These are phyloP conservation scores for Acrocyrtus sp. DNA, from an alignment of 2,888 invertebrate genomes.

Conservation along the genomic window DNA sequence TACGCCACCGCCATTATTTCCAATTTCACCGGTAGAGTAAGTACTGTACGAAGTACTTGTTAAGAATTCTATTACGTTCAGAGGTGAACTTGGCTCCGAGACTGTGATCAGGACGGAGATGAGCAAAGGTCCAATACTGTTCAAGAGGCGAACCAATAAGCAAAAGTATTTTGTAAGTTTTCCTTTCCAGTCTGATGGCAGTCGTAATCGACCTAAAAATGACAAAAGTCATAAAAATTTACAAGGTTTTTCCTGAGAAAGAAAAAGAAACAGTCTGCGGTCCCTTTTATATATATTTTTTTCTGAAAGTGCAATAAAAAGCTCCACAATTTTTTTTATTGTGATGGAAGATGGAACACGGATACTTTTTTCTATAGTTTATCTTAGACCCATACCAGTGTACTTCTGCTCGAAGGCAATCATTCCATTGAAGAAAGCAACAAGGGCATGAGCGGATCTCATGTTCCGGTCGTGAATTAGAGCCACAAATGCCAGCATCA, in stretches of 20 bases:
- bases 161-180: slow-evolving; percentile 38
- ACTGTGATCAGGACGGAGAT: slow-evolving; percentile 29
- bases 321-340: too few species aligned
- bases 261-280: background rate
- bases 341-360: too few species aligned
- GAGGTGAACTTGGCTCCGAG: slow-evolving; percentile 22
- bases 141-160: slow-evolving; percentile 27
- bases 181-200: slow-evolving; percentile 40
- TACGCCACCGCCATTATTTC: slow-evolving; percentile 2
- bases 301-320: too few species aligned
- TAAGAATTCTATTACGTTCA: slow-evolving; percentile 29
- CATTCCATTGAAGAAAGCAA: slow-evolving; percentile 35
- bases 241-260: too few species aligned
- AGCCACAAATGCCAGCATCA: slow-evolving; percentile 24
- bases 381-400: slow-evolving; percentile 18
- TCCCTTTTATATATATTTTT: background rate
- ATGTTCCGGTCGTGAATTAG: slow-evolving; percentile 26
- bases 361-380: too few species aligned
- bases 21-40: background rate
- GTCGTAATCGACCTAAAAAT: slow-evolving; percentile 36
- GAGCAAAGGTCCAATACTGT: slow-evolving; percentile 28
- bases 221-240: too few species aligned
- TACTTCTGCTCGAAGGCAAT: slow-evolving; percentile 43
- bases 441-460: slow-evolving; percentile 15
- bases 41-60: slow-evolving; percentile 2